A percentile compares a stretch with the other conserved stretches of the same genome.
phyloP scores from a whole-genome alignment of 2,888 invertebrate species.

The Litoditis marina region DNA sequence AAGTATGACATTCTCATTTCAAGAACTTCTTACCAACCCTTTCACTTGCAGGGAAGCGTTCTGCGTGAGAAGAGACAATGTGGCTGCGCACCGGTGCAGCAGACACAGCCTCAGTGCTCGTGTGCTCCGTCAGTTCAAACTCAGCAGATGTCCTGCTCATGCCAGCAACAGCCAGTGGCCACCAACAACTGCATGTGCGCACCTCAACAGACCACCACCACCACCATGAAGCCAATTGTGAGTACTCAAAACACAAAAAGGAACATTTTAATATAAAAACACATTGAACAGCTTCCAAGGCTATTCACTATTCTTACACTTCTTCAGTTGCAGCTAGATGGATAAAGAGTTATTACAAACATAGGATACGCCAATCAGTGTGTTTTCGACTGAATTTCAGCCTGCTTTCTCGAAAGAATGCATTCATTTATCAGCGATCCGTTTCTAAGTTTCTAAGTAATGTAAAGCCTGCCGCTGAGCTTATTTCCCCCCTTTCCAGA shows the following conservation, averaged over 20 bases:
- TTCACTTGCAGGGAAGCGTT: constrained; percentile 35
- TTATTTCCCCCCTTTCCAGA: not conserved
- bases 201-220: not conserved
- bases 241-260: no score
- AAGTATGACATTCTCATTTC: no score
- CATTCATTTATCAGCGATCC: not conserved
- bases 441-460: not conserved
- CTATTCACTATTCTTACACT: no score
- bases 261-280: no score
- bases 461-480: no score
- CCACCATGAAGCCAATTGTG: no score
- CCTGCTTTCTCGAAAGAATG: not conserved
- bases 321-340: no score
- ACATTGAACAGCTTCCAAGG: no score
- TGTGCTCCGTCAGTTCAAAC: constrained; percentile 18
- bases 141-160: constrained; percentile 27
- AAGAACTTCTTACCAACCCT: no score
- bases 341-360: no score
- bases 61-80: constrained; percentile 42
- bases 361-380: no score
- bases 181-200: constrained; percentile 26
- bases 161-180: constrained; percentile 34
- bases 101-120: constrained; percentile 26
- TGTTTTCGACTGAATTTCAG: not conserved
- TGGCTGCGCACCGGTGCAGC: constrained; percentile 32